Conservation (phyloP, 2,113 vertebrate species). For the Numida meleagris region DNA sequence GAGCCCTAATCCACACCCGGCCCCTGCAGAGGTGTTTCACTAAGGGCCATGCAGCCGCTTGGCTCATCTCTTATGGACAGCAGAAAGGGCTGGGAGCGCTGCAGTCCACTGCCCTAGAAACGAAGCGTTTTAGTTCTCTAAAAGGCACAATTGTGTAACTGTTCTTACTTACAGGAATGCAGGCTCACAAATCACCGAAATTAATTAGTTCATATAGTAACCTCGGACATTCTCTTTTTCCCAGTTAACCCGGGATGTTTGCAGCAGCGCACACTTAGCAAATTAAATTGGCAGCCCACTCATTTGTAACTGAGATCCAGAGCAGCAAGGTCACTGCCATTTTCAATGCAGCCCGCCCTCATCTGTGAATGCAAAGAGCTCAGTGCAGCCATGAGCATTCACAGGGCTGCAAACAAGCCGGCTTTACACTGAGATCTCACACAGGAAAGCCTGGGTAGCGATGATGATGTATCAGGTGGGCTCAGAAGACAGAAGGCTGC, state of each 20-base stretch:
- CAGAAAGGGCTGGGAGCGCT: not conserved
- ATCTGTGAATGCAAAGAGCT: not conserved
- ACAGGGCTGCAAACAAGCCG: not conserved
- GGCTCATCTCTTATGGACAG: not conserved
- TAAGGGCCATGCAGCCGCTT: accelerated
- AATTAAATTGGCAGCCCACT: not conserved
- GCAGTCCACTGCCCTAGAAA: not conserved
- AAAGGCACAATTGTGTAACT: not conserved
- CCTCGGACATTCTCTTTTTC: not conserved
- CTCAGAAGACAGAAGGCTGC: not conserved
- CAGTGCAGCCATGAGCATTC: accelerated
- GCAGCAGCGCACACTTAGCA: accelerated
- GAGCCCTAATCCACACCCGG: accelerated
- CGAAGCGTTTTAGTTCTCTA: not conserved
- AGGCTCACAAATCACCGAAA: not conserved
- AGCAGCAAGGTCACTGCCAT: not conserved
- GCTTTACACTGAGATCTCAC: not conserved
- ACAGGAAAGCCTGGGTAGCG: not conserved
- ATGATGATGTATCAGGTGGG: not conserved
- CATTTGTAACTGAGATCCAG: not conserved
- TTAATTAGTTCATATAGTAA: not conserved
- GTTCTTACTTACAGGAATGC: not conserved
- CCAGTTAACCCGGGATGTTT: not conserved
- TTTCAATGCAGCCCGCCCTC: not conserved
- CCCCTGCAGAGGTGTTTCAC: not conserved